Evolutionary conservation across 2,797 vertebrate genomes (phyloP), one percentile per base, ranked within the genome.

Genomic region (Falco naumanni): DNA sequence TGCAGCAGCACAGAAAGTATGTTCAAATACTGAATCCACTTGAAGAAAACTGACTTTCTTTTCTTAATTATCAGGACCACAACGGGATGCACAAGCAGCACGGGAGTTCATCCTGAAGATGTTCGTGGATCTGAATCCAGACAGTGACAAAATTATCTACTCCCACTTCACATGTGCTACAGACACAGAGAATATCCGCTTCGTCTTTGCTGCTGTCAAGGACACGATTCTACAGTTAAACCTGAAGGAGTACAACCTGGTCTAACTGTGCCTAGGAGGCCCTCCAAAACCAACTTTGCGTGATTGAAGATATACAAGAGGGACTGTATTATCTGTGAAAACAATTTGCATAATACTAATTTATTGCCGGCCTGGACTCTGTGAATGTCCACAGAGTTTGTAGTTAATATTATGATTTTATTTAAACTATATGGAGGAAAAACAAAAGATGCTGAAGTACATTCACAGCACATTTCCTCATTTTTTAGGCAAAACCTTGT

Each of bases 81-180:
- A 99, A 80, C 97, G 99, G 93, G 99, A 99, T 87, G 99, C 99
- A 80, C 99, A 99, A 93, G 99, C 99, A 4, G 99, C 99, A 83
- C 98, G 99, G 90, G 99, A 99, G 97, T 99, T 99, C 87, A 99
- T 99, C 97, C 96, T 99, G 96, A 99, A 99, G 98, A 99, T 99
- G 99, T 99, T 99, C 16, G 99, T 99, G 97, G 99, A 99, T 97
- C 99, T 99, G 98, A 99, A 99, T 95, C 99, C 99, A 81, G 99
- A 99, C 98, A 99, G 99, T 97, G 99, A 99, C 96, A 99, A 99
- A 98, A 99, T 99, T 93, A 99, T 99, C 98, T 99, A 99, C 98
- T 99, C 99, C 63, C 99, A 99, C 98, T 99, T 99, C 99, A 99
- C 99, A 19, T 99, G 99, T 31, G 99, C 99, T 98, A 99, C 99